Percentiles rank a stretch among this genome's conserved stretches.
phyloP scores from a whole-genome alignment of 2,888 invertebrate species.

The Mimas tiliae region DNA sequence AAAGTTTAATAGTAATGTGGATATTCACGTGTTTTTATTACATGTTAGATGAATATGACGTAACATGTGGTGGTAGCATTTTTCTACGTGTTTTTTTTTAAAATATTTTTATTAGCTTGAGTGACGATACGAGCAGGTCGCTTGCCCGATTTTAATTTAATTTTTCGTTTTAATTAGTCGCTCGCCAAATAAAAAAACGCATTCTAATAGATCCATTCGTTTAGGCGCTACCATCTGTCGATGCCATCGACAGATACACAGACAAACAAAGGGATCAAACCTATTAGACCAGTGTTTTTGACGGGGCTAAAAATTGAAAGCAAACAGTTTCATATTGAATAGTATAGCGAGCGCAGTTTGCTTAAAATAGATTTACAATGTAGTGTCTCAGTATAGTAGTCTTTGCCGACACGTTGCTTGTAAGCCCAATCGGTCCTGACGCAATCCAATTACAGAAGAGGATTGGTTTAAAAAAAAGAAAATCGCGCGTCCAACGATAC shows the following conservation, averaged over 20 bases:
- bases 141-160: not conserved
- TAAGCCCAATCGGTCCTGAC: slow-evolving; percentile 55
- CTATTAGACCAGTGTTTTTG: too few relatives aligned
- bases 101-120: not conserved
- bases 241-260: too few relatives aligned
- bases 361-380: slow-evolving; percentile 10
- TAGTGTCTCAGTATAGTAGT: slow-evolving; percentile 28
- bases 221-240: too few relatives aligned
- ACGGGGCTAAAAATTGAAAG: not conserved
- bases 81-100: too few relatives aligned
- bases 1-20: not conserved
- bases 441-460: slow-evolving; percentile 63
- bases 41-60: too few relatives aligned
- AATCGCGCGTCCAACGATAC: slow-evolving; percentile 39
- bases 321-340: slow-evolving; percentile 1
- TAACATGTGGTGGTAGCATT: too few relatives aligned
- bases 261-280: too few relatives aligned
- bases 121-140: too few relatives aligned
- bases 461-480: slow-evolving; percentile 51
- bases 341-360: slow-evolving; percentile 11
- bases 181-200: too few relatives aligned
- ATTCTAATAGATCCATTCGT: too few relatives aligned
- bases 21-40: too few relatives aligned
- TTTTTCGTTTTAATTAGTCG: too few relatives aligned
- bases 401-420: slow-evolving; percentile 36